phyloP scores from a whole-genome alignment of 2,888 invertebrate genomes.

The Protophormia terraenovae region DNA sequence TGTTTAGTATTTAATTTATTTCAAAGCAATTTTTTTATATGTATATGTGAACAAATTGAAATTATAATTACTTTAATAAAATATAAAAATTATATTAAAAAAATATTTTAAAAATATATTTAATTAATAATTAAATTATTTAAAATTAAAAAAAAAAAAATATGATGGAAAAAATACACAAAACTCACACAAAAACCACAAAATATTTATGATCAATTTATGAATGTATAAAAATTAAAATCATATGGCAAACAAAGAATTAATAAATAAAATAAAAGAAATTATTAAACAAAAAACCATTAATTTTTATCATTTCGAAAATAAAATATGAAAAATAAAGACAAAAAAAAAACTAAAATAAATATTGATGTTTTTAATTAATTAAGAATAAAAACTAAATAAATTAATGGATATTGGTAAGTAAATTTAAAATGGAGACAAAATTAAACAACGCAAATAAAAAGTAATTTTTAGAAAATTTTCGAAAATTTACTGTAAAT shows the following conservation, averaged over 20 bases:
- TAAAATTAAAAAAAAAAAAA: not conserved
- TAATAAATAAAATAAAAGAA: not conserved
- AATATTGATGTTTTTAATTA: constrained; percentile 2
- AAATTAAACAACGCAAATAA: too few relatives aligned
- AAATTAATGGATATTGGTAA: not conserved
- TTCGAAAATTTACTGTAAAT: too few relatives aligned
- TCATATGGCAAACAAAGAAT: constrained; percentile 46
- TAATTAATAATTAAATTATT: constrained; percentile 1
- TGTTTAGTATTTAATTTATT: too few relatives aligned
- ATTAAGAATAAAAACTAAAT: not conserved
- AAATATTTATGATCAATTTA: constrained; percentile 59
- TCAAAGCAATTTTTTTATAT: constrained; percentile 1
- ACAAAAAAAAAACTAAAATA: not conserved
- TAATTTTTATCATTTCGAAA: constrained; percentile 59
- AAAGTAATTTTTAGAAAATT: too few relatives aligned
- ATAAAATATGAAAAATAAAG: constrained; percentile 41
- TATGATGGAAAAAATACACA: not conserved
- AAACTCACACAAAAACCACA: not conserved
- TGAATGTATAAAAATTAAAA: constrained; percentile 53
- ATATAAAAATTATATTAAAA: not conserved
- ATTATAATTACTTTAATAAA: not conserved
- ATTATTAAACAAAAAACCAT: too few relatives aligned
- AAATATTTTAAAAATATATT: not conserved
- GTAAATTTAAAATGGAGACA: not conserved
- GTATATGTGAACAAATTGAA: constrained; percentile 25